Conservation (phyloP, 2,888 invertebrate species). For the Polyommatus icarus region DNA sequence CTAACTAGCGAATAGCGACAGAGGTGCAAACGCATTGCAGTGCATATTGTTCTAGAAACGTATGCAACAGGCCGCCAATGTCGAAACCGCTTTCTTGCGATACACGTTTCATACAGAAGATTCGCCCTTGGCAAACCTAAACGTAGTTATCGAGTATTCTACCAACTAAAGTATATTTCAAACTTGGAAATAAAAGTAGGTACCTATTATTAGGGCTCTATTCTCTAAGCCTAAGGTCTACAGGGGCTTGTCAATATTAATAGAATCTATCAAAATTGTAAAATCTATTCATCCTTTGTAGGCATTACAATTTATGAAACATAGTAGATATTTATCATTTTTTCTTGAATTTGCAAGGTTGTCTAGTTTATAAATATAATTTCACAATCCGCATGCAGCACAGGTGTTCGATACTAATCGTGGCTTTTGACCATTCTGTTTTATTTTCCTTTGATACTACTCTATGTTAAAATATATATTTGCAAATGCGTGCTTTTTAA, state of each 20-base stretch:
- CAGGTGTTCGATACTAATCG: neutral
- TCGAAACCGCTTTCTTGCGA: slow-evolving; percentile 27
- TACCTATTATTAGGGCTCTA: too few species aligned
- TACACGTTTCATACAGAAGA: slow-evolving; percentile 22
- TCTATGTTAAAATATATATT: too few species aligned
- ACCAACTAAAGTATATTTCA: neutral
- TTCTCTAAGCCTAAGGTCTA: too few species aligned
- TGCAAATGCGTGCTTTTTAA: too few species aligned
- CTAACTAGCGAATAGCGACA: neutral
- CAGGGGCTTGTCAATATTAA: too few species aligned
- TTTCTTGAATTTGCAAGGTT: slow-evolving; percentile 1
- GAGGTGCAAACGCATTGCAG: slow-evolving; percentile 1
- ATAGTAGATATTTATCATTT: neutral
- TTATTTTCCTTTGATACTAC: neutral
- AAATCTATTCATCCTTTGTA: too few species aligned
- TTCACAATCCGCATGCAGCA: neutral
- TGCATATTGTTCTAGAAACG: slow-evolving; percentile 18
- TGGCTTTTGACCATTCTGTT: neutral
- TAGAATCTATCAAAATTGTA: too few species aligned
- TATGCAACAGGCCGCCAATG: slow-evolving; percentile 6
- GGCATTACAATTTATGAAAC: neutral
- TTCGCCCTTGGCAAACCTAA: slow-evolving; percentile 27
- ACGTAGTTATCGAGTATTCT: slow-evolving; percentile 12
- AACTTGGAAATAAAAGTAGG: too few species aligned
- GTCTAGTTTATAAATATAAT: neutral